Evolutionary conservation across 2,113 vertebrate genomes (phyloP).

Genomic region (Pteropus alecto): DNA sequence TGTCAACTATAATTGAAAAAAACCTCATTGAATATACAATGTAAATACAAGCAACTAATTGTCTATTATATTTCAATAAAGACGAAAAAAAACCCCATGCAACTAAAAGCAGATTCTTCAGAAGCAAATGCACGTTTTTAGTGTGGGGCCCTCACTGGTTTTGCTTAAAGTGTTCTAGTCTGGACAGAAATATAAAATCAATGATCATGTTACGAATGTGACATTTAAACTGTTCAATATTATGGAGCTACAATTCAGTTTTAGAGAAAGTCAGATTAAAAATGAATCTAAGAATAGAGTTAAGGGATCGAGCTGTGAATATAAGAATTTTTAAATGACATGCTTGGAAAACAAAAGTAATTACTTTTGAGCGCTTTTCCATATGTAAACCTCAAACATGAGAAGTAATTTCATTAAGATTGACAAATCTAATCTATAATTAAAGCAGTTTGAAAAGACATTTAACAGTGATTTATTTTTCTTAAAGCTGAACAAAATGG

Average conservation of each 20-base stretch:
- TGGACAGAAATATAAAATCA: conserved; percentile 43
- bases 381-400: conserved; percentile 2
- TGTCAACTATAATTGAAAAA: too few species aligned
- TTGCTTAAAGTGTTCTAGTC: conserved; percentile 19
- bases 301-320: background rate
- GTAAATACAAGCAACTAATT: too few species aligned
- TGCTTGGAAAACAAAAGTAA: conserved; percentile 37
- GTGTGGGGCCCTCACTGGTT: background rate
- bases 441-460: conserved; percentile 46
- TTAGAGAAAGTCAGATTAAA: conserved; percentile 13
- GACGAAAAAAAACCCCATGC: too few species aligned
- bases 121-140: background rate
- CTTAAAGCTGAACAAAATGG: conserved; percentile 12
- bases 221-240: background rate
- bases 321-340: conserved; percentile 23
- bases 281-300: background rate
- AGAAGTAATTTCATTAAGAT: conserved; percentile 50
- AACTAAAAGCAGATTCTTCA: background rate
- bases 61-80: too few species aligned
- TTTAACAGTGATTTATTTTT: conserved; percentile 39
- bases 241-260: background rate
- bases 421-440: conserved; percentile 54
- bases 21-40: too few species aligned
- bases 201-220: background rate
- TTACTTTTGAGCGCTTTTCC: conserved; percentile 32